Base-by-base conservation (phyloP, 2,113 vertebrate species). In the Connochaetes taurinus region DNA sequence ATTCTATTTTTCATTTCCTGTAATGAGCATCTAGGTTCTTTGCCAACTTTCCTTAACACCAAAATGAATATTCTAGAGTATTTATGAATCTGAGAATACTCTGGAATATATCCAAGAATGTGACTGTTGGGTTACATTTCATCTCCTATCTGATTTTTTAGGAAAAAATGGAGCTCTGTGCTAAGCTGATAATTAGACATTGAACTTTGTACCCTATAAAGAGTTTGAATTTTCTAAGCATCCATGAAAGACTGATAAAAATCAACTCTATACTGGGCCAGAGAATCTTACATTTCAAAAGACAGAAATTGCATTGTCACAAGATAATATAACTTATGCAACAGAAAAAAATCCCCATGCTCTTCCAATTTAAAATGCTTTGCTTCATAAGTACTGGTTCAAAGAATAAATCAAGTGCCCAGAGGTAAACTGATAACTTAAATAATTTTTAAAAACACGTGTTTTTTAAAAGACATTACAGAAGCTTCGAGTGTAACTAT, bases 371-470 rank as follows among this genome's bases (percentile, higher is more conserved):
- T 94, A 82, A 95, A 95, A 78, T 57, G 7, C 27, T 93, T 31
- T 93, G 58, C 58, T 55, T 93, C 36, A 16, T 92, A 89, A 97
- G 86, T 94, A 74, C 40, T 67, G 12, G 60, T 85, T 97, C 40
- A 91, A 97, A 97, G 82, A 94, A 91, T 95, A 96, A 95, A 93
- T 91, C 33, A 95, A 96, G 92, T 86, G 64, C 55, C 47, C 47
- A 93, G 58, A 97, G 47, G 74, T 97, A 97, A 97, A 95, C 31
- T 55, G 64, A 53, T 21, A 95, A 71, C 92, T 95, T 94, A 90
- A 76, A 15, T 74, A 97, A 52, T 90, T 96, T 94, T 88, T 36
- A 13, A 27, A 91, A 86, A 86, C 31, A 87, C 3, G 1, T 76
- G 67, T 96, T 91, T 91, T 91, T 87, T 71, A 5, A 33, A 81